These are phyloP conservation scores for Acholoe squamosa DNA, from an alignment of 2,888 invertebrate genomes.

Conservation along the genomic window DNA sequence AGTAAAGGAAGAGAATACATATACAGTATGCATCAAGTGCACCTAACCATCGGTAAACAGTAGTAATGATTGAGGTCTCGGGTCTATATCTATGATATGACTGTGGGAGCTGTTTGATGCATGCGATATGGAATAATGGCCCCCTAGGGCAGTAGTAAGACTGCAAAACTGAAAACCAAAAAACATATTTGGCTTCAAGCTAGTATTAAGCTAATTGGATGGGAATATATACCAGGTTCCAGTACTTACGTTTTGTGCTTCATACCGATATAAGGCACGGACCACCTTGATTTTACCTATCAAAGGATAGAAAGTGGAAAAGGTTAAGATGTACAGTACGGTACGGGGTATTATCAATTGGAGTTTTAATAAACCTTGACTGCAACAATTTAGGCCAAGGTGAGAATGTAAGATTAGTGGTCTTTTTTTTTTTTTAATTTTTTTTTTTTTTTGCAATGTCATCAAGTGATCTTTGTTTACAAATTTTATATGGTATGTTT, in stretches of 20 bases:
- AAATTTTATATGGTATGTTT: too few relatives aligned
- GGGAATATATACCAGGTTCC: not conserved
- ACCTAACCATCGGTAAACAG: too few relatives aligned
- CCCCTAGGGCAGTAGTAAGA: too few relatives aligned
- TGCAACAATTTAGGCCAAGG: not conserved
- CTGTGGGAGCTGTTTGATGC: too few relatives aligned
- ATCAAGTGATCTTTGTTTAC: not conserved
- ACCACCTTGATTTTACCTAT: conserved; percentile 85
- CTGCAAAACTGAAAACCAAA: too few relatives aligned
- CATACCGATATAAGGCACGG: conserved; percentile 85
- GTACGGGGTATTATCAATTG: not conserved
- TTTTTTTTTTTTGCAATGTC: not conserved
- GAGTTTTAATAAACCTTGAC: not conserved
- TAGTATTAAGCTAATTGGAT: too few relatives aligned
- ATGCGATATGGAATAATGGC: too few relatives aligned
- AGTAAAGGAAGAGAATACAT: not conserved
- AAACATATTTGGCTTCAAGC: too few relatives aligned
- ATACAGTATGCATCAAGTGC: too few relatives aligned
- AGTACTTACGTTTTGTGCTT: conserved; percentile 85
- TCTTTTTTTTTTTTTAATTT: not conserved
- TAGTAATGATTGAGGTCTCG: too few relatives aligned
- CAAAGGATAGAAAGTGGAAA: conserved; percentile 64
- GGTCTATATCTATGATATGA: too few relatives aligned
- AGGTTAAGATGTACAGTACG: not conserved
- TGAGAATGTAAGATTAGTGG: not conserved